Conservation (phyloP, 2,797 vertebrate species). For the Percopsis omiscomaycus region DNA sequence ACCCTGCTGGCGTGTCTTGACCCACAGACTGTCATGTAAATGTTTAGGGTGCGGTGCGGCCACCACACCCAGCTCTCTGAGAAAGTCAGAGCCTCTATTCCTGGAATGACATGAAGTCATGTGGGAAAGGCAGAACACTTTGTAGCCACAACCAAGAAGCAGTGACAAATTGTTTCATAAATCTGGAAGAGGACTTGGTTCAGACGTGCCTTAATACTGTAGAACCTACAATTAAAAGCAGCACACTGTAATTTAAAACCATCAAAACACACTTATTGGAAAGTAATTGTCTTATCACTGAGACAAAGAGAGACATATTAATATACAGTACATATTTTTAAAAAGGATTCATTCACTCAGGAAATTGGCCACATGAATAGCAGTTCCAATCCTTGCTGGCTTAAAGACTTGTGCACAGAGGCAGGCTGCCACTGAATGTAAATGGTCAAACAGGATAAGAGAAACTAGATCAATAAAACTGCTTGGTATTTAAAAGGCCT, state of each 20-base stretch:
- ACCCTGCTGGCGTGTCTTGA: slow-evolving; percentile 38
- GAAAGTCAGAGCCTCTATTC: slow-evolving; percentile 29
- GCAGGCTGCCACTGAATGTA: slow-evolving; percentile 18
- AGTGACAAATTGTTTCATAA: background rate
- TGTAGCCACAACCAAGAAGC: background rate
- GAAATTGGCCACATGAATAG: no score
- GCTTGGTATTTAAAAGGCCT: slow-evolving; percentile 22
- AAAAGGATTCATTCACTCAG: no score
- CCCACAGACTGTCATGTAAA: slow-evolving; percentile 31
- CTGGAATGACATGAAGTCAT: slow-evolving; percentile 17
- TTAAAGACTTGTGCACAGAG: background rate
- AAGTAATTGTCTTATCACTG: no score
- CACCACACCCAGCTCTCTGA: slow-evolving; percentile 45
- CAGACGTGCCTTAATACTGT: background rate
- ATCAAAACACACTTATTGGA: no score
- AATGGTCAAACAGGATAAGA: slow-evolving; percentile 47
- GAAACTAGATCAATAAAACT: slow-evolving; percentile 47
- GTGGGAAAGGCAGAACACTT: slow-evolving; percentile 29
- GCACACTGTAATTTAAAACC: no score
- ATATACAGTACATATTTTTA: no score
- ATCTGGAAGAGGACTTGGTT: background rate
- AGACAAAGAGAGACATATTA: background rate
- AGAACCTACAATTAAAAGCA: background rate
- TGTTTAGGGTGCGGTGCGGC: slow-evolving; percentile 1
- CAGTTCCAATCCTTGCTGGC: no score